Base-by-base conservation (phyloP, 1,140 invertebrate species). In the Nymphalis io region DNA sequence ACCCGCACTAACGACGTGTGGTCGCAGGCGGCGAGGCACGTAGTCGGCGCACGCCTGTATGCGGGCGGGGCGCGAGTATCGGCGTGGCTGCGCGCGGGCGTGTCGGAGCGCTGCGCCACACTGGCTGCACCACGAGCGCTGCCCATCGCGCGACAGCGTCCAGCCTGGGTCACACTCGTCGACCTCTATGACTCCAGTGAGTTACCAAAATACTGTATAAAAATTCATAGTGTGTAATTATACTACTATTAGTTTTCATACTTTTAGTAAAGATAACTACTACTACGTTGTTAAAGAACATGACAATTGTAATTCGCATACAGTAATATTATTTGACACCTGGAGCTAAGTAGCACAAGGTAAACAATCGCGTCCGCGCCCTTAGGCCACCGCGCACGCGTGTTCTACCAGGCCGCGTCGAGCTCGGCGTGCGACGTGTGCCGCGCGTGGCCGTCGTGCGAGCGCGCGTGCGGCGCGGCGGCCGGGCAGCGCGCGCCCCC, bases 111-210 rank as follows among this genome's bases (percentile, higher is more conserved):
- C 46, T 92, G 91, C 75, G 82, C 85, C 61, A 92, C 90, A 23
- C 82, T 92, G 46, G 84, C 83, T 10, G 89, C 90, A 38, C 85
- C 90, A 44, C 84, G 89, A n/a, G 80, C 83, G 1, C 71, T 87
- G 68, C 81, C 88, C 61, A 81, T 83, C n/a, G 89, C 91, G 5
- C 46, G 81, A 1, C 89, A 92, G 59, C 81, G 88, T 0, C 82
- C 88, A 16, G 91, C 81, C 44, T 86, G 83, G 77, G 90, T 85
- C 69, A 87, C 87, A n/a, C 79, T 92, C 16, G 42, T 68, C 10
- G 91, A 91, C 75, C 76, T 91, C 1, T 88, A 87, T 40, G 90
- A 92, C 76, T 86, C 86, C 40, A 91, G 91, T 92, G 12, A 81
- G 86, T 65, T 46, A 12, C 5, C 57, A 10, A 8, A 20, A 46